Evolutionary conservation across 2,113 vertebrate species (phyloP), one percentile per base, ranked within the genome.

Genomic region (Dicentrarchus labrax): DNA sequence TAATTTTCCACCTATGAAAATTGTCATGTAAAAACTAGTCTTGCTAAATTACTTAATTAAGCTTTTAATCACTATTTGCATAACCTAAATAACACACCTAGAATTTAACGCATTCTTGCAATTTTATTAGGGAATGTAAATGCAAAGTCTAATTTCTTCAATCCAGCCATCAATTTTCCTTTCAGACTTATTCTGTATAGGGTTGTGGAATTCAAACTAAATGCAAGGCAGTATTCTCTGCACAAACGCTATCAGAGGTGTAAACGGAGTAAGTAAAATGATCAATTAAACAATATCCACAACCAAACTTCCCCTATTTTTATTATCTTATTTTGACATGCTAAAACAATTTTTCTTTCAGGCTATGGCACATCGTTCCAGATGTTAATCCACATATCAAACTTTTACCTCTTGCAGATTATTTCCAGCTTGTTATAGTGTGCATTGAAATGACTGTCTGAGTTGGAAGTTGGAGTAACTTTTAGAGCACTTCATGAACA

Each of bases 1-100:
- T 47, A n/a, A 54, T 82, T 82, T 81, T 66, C 19, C 59, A 80
- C 13, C 36, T 16, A 38, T 84, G 3, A 50, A 85, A 41, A 43
- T 43, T 50, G 16, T 62, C 64, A 70, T 81, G 53, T 77, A 76
- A 64, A 62, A 80, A 24, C 47, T 45, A 24, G 30, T 43, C 59
- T 47, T 59, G 60, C 45, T 53, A 17, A 76, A 47, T 48, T 2
- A 61, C 41, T 82, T 48, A 53, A 82, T 76, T 71, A 68, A 61
- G 45, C 62, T 45, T 56, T 54, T 41, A 77, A 62, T 82, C 21
- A 62, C 9, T 41, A 54, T 72, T 7, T 67, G 60, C 50, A 38
- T 61, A 86, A 82, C 6, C 61, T 41, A 77, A 48, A 73, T 60
- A 81, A 57, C 22, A 53, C 43, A 51, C 10, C 30, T 56, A 30